phyloP scores from a whole-genome alignment of 2,797 vertebrate species.

The Tragopan temminckii region DNA sequence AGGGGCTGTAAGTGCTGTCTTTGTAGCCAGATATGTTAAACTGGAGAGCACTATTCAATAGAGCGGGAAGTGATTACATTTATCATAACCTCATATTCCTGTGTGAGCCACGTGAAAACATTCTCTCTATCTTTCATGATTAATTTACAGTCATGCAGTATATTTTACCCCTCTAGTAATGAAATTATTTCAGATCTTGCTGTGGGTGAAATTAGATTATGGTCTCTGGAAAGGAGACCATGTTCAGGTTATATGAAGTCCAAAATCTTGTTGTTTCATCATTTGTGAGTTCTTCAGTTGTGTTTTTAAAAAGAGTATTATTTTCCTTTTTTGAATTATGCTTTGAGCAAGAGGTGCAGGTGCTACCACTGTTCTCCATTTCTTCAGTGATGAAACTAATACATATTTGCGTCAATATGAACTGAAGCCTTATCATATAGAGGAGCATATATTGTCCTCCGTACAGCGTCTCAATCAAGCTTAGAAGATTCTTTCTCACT shows the following conservation, averaged over 20 bases:
- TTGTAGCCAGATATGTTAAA: background rate
- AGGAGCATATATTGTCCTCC: background rate
- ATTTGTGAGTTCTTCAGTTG: background rate
- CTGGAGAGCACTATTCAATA: background rate
- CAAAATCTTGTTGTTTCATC: constrained; percentile 6
- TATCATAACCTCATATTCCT: background rate
- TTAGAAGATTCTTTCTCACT: background rate
- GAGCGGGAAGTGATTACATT: background rate
- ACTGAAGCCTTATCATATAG: background rate
- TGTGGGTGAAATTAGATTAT: constrained; percentile 2
- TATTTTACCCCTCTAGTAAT: constrained; percentile 34
- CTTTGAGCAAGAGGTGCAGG: background rate
- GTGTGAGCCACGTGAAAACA: background rate
- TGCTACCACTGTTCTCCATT: background rate
- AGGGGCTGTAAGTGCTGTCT: background rate
- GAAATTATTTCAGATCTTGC: constrained; percentile 11
- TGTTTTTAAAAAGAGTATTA: background rate
- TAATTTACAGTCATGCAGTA: constrained; percentile 3
- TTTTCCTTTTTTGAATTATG: background rate
- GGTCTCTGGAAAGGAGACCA: constrained; percentile 6
- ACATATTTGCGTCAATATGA: background rate
- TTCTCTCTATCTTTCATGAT: background rate
- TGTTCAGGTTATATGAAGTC: background rate
- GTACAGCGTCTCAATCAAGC: background rate
- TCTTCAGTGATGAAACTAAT: background rate